Evolutionary conservation across 2,888 invertebrate species (phyloP).

Genomic region (Scaptomyza cyrtandrae): DNA sequence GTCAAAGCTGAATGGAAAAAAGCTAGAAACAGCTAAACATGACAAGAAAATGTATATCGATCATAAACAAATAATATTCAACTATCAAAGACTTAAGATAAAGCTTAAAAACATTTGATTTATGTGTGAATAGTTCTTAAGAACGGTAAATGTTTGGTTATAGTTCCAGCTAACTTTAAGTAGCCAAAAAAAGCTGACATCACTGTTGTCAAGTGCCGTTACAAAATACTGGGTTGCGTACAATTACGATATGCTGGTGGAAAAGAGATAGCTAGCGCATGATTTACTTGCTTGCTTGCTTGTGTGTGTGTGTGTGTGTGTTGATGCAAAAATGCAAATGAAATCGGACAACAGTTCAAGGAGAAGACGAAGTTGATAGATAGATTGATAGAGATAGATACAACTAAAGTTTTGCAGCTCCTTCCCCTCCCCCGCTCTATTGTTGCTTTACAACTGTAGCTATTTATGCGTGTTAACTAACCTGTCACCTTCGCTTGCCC

Average conservation of each 20-base stretch:
- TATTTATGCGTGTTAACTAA: not conserved
- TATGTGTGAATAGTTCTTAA: too few relatives aligned
- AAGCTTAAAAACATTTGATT: too few relatives aligned
- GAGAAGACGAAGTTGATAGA: not conserved
- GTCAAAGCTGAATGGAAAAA: not conserved
- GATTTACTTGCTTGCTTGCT: too few relatives aligned
- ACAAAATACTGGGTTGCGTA: not conserved
- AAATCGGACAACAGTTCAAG: constrained; percentile 41
- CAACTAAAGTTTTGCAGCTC: too few relatives aligned
- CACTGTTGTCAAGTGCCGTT: constrained; percentile 6
- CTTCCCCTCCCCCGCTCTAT: not conserved
- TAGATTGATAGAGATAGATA: not conserved
- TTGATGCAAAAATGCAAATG: constrained; percentile 60
- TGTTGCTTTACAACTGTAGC: not conserved
- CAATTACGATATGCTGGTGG: not conserved
- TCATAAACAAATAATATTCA: not conserved
- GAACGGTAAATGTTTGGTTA: not conserved
- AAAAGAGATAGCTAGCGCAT: constrained; percentile 8
- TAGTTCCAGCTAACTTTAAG: not conserved
- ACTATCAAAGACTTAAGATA: too few relatives aligned
- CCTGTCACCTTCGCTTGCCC: not conserved
- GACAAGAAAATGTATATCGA: not conserved
- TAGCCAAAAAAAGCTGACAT: constrained; percentile 2
- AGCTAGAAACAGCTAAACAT: not conserved
- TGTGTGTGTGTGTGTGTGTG: constrained; percentile 1